A percentile compares a stretch with the other conserved stretches of the same genome.
Conservation (phyloP, 2,113 vertebrate genomes). For the Hyaena hyaena region DNA sequence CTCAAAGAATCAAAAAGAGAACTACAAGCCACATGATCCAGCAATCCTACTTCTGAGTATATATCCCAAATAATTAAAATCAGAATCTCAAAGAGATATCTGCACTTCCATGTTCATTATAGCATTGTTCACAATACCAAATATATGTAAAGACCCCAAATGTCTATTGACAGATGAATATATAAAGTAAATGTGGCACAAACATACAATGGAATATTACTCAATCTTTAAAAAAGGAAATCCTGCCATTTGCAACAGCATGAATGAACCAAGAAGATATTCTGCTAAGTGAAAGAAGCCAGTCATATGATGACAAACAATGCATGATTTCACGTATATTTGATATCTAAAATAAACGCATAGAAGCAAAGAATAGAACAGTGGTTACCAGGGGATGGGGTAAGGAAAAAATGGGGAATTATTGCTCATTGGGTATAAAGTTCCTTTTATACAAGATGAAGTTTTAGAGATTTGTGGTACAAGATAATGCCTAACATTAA, state of each 20-base stretch:
- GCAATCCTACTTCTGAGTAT: background rate
- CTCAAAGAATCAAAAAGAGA: background rate
- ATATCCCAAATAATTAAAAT: background rate
- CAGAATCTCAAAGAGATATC: background rate
- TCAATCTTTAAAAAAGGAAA: background rate
- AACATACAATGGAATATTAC: background rate
- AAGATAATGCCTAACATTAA: background rate
- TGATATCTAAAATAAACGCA: background rate
- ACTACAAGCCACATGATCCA: background rate
- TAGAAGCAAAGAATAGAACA: background rate
- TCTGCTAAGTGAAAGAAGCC: background rate
- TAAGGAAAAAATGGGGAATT: background rate
- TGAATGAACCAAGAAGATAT: background rate
- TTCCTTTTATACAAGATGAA: background rate
- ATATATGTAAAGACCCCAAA: background rate
- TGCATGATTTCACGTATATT: background rate
- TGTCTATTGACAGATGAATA: background rate
- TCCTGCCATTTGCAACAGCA: background rate
- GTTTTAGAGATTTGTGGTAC: background rate
- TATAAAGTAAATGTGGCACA: background rate
- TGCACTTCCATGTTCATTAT: background rate
- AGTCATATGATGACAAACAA: background rate
- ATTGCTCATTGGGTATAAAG: background rate
- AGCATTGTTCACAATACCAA: background rate
- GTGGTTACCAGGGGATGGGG: background rate